phyloP scores from a whole-genome alignment of 1,140 invertebrate species.

The Chymomyza costata region DNA sequence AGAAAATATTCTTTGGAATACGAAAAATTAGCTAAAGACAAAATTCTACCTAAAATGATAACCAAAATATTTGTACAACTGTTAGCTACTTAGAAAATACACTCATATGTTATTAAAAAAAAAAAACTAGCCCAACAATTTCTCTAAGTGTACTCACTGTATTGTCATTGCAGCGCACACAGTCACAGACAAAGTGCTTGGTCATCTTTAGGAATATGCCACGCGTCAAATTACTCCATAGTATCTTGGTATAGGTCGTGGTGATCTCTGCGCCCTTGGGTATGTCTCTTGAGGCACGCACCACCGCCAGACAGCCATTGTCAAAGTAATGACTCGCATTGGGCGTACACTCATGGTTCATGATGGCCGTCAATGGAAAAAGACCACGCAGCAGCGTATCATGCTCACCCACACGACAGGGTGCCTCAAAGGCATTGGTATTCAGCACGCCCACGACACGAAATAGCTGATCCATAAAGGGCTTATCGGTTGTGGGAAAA shows the following conservation, averaged over 20 bases:
- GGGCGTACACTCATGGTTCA: conserved; percentile 86
- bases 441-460: conserved; percentile 80
- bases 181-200: conserved; percentile 86
- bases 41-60: no score
- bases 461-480: conserved; percentile 67
- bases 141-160: conserved; percentile 75
- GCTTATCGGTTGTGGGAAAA: conserved; percentile 75
- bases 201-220: conserved; percentile 81
- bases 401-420: conserved; percentile 75
- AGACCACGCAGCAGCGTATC: conserved; percentile 80
- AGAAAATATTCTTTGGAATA: no score
- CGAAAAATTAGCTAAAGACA: no score
- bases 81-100: no score
- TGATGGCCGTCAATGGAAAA: conserved; percentile 83
- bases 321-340: conserved; percentile 84
- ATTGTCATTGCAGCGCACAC: conserved; percentile 83
- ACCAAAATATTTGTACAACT: no score
- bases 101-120: no score
- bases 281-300: conserved; percentile 81
- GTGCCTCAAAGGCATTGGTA: conserved; percentile 85
- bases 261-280: conserved; percentile 82
- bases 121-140: no score
- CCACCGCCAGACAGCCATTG: conserved; percentile 78
- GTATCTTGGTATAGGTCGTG: conserved; percentile 83
- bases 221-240: conserved; percentile 84